Evolutionary conservation across 2,888 invertebrate genomes (phyloP).

Genomic region (Laspeyria flexula): DNA sequence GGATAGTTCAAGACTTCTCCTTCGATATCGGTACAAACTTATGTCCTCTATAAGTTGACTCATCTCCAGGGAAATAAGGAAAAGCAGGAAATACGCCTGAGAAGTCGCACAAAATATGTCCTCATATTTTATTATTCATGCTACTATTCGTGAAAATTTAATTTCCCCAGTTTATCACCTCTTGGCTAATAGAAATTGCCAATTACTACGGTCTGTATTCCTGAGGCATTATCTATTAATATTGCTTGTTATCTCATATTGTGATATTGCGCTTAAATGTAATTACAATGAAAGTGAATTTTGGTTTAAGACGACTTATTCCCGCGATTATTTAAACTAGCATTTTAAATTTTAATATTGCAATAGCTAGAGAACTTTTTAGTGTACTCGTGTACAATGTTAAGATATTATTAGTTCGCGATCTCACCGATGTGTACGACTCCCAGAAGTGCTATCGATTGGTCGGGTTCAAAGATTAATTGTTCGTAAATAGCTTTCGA

Average conservation of each 20-base stretch:
- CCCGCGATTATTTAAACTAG: slow-evolving; percentile 16
- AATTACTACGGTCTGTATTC: slow-evolving; percentile 13
- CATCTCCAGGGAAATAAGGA: slow-evolving; percentile 82
- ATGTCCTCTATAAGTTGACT: slow-evolving; percentile 79
- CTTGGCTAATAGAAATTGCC: slow-evolving; percentile 22
- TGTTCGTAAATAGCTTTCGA: neutral
- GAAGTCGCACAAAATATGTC: slow-evolving; percentile 76
- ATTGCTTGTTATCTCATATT: slow-evolving; percentile 10
- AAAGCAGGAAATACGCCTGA: slow-evolving; percentile 76
- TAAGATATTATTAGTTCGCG: neutral
- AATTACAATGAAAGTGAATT: slow-evolving; percentile 29
- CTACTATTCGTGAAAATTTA: slow-evolving; percentile 57
- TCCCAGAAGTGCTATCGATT: neutral
- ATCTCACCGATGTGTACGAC: neutral
- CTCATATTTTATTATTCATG: slow-evolving; percentile 68
- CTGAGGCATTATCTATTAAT: slow-evolving; percentile 15
- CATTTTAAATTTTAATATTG: neutral
- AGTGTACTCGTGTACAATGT: neutral
- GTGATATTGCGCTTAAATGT: slow-evolving; percentile 19
- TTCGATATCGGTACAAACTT: slow-evolving; percentile 71
- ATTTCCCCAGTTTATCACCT: slow-evolving; percentile 48
- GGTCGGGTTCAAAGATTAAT: neutral
- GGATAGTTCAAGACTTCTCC: slow-evolving; percentile 39
- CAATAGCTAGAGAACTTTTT: neutral
- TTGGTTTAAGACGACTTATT: slow-evolving; percentile 21